Evolutionary conservation across 2,888 invertebrate species (phyloP).

Genomic region (Drosophila kuntzei): DNA sequence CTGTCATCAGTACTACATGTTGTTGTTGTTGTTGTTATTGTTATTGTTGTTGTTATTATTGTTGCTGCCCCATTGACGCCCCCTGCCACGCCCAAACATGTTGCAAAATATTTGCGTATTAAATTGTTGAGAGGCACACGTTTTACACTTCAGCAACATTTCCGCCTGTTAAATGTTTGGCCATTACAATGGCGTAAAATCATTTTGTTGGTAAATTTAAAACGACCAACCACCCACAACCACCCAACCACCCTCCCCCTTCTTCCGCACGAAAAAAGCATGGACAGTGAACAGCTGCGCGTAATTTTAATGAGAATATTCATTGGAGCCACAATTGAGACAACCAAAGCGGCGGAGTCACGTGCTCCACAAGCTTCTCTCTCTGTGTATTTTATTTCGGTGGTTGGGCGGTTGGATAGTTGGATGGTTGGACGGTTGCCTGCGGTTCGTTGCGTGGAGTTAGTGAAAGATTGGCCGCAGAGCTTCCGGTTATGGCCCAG

Average conservation of each 20-base stretch:
- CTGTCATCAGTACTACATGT: conserved; percentile 36
- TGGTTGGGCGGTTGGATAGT: conserved; percentile 1
- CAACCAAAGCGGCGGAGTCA: conserved; percentile 51
- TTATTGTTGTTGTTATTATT: conserved; percentile 16
- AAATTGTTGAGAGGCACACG: conserved; percentile 58
- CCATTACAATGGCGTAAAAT: conserved; percentile 74
- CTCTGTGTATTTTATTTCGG: conserved; percentile 6
- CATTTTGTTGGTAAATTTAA: conserved; percentile 66
- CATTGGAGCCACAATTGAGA: conserved; percentile 72
- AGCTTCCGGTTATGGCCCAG: conserved; percentile 48
- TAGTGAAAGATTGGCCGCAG: conserved; percentile 68
- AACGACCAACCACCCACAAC: conserved; percentile 30
- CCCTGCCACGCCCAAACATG: conserved; percentile 20
- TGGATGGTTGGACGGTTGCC: conserved; percentile 3
- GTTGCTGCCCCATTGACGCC: conserved; percentile 4
- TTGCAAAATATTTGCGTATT: conserved; percentile 63
- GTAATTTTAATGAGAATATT: conserved; percentile 76
- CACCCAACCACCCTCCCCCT: background rate
- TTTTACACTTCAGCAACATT: conserved; percentile 74
- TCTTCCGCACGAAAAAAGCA: background rate
- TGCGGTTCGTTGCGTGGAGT: conserved; percentile 39
- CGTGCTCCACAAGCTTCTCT: conserved; percentile 18
- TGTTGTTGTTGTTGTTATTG: conserved; percentile 11
- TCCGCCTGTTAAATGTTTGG: conserved; percentile 67
- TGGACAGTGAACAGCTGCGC: conserved; percentile 63